phyloP scores from a whole-genome alignment of 2,113 vertebrate species.

The Actinemys pallida region DNA sequence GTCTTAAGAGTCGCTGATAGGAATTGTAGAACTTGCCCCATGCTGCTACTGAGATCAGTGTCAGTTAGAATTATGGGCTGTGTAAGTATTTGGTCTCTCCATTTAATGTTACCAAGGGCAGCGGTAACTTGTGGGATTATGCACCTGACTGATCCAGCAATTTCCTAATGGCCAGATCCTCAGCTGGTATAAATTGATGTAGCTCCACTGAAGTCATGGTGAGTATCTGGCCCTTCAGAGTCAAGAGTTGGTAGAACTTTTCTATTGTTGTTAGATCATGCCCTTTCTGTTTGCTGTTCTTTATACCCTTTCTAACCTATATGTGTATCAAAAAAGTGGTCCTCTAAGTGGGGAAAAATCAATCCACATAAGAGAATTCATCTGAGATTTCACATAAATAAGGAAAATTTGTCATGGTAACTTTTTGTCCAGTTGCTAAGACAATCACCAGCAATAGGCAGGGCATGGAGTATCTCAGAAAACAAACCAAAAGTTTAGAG shows the following conservation, averaged over 20 bases:
- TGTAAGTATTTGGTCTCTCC: slow-evolving; percentile 41
- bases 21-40: background rate
- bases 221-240: background rate
- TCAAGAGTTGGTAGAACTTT: background rate
- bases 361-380: background rate
- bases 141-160: background rate
- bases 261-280: background rate
- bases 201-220: background rate
- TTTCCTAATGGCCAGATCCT: slow-evolving; percentile 10
- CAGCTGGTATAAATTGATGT: background rate
- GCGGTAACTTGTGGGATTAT: background rate
- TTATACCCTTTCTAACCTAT: background rate
- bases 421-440: background rate
- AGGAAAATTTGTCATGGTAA: background rate
- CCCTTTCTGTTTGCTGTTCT: background rate
- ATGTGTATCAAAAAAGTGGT: background rate
- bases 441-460: slow-evolving; percentile 18
- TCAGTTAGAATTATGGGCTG: background rate
- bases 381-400: background rate
- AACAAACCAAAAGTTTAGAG: background rate
- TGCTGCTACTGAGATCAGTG: background rate
- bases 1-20: background rate
- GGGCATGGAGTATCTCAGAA: slow-evolving; percentile 9
- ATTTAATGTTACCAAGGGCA: background rate
- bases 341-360: background rate